Percentiles rank a stretch among this genome's conserved stretches.
Evolutionary conservation across 2,888 invertebrate genomes (phyloP).

Genomic region (Gerris lacustris): DNA sequence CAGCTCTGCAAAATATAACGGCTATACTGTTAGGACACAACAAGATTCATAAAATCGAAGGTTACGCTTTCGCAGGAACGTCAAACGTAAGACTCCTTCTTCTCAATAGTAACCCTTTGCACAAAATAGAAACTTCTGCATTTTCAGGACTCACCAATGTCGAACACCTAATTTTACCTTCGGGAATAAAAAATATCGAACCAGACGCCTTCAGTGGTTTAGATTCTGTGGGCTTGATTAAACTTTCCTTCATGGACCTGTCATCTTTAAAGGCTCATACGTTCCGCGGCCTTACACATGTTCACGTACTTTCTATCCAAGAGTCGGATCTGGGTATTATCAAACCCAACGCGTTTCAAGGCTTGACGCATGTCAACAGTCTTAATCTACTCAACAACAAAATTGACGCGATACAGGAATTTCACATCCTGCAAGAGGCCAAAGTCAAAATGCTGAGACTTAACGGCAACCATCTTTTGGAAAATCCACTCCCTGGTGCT

Average conservation of each 20-base stretch:
- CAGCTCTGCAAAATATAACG: constrained; percentile 67
- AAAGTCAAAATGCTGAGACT: constrained; percentile 58
- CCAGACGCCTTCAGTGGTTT: constrained; percentile 69
- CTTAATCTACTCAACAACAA: constrained; percentile 73
- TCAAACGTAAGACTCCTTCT: constrained; percentile 70
- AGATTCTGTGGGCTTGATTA: constrained; percentile 67
- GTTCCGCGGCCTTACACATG: constrained; percentile 63
- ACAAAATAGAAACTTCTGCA: constrained; percentile 65
- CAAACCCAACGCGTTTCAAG: constrained; percentile 56
- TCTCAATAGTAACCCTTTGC: constrained; percentile 70
- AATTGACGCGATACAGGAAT: constrained; percentile 65
- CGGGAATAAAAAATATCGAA: constrained; percentile 62
- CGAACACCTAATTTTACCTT: constrained; percentile 68
- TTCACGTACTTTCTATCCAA: constrained; percentile 61
- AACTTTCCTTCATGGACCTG: constrained; percentile 73
- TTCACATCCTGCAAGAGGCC: constrained; percentile 57
- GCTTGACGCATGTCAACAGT: constrained; percentile 55
- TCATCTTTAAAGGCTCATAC: constrained; percentile 55
- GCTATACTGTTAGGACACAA: constrained; percentile 57
- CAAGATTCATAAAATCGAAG: constrained; percentile 52
- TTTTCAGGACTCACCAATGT: constrained; percentile 76
- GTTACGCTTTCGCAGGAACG: constrained; percentile 76
- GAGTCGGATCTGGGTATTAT: constrained; percentile 71
- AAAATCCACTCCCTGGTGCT: constrained; percentile 52
- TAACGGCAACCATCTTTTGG: constrained; percentile 71